Conservation (phyloP, 1,140 invertebrate species). For the Trachymyrmex septentrionalis region DNA sequence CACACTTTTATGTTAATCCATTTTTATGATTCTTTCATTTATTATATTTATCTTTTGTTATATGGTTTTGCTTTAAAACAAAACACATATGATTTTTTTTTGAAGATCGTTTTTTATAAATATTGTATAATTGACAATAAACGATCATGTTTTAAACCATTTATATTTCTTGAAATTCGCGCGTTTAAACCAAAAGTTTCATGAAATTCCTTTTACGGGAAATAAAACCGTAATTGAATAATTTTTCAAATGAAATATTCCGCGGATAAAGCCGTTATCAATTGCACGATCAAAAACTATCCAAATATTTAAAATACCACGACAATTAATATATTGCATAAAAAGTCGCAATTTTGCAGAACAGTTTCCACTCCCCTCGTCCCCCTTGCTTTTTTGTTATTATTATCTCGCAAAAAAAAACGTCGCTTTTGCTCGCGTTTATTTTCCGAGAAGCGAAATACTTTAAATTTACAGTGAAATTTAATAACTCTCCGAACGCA, state of each 20-base stretch:
- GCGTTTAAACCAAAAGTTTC: background rate
- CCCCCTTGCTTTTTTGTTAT: constrained; percentile 36
- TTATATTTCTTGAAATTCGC: constrained; percentile 15
- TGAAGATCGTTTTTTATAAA: background rate
- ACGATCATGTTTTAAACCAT: constrained; percentile 19
- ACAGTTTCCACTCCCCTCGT: background rate
- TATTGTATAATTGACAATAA: constrained; percentile 21
- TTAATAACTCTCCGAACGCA: constrained; percentile 62
- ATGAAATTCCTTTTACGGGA: constrained; percentile 29
- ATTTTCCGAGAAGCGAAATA: constrained; percentile 53
- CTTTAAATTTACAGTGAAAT: constrained; percentile 62
- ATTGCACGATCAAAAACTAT: constrained; percentile 52
- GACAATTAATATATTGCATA: constrained; percentile 61
- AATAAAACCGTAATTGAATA: constrained; percentile 55
- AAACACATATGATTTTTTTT: background rate
- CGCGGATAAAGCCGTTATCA: constrained; percentile 46
- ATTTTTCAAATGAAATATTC: constrained; percentile 50
- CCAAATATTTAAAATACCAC: constrained; percentile 57
- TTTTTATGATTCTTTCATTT: background rate
- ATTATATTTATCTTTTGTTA: background rate
- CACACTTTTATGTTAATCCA: background rate
- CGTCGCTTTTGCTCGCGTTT: constrained; percentile 35
- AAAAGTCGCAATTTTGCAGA: constrained; percentile 42
- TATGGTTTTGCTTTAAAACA: background rate
- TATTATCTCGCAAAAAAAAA: constrained; percentile 57